phyloP scores from a whole-genome alignment of 1,140 invertebrate genomes.

The Diachasmimorpha longicaudata region DNA sequence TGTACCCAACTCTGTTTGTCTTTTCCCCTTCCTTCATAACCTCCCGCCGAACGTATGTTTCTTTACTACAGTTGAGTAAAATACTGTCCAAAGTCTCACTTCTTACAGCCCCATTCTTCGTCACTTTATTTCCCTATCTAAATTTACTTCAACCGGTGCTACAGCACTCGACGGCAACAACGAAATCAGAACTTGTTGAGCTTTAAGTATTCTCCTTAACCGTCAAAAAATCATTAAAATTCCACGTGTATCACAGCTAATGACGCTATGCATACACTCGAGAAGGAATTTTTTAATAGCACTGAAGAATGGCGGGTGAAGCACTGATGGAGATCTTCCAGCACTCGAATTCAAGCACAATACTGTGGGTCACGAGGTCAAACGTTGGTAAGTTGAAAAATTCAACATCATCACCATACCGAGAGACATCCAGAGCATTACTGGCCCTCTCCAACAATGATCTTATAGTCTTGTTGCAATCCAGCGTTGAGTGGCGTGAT shows the following conservation, averaged over 20 bases:
- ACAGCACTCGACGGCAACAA: too few relatives aligned
- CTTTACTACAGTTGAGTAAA: constrained; percentile 9
- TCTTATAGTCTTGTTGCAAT: background rate
- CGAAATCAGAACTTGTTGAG: too few relatives aligned
- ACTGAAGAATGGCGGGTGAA: background rate
- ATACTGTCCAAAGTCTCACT: constrained; percentile 32
- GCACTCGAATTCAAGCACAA: too few relatives aligned
- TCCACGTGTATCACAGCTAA: too few relatives aligned
- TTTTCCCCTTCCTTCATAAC: background rate
- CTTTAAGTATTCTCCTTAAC: too few relatives aligned
- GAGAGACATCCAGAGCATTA: background rate
- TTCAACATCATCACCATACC: background rate
- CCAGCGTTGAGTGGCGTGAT: background rate
- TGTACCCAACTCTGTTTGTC: constrained; percentile 8
- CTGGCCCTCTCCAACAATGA: background rate
- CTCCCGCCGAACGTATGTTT: background rate
- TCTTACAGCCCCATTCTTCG: constrained; percentile 2
- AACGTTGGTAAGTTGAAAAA: too few relatives aligned
- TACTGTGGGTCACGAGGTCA: too few relatives aligned
- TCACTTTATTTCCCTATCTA: background rate
- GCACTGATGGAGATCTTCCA: too few relatives aligned
- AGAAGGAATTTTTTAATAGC: background rate
- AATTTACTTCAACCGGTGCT: too few relatives aligned
- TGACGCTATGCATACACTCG: too few relatives aligned
- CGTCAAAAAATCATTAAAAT: too few relatives aligned